Evolutionary conservation across 2,113 vertebrate species (phyloP).

Genomic region (Scalopus aquaticus): DNA sequence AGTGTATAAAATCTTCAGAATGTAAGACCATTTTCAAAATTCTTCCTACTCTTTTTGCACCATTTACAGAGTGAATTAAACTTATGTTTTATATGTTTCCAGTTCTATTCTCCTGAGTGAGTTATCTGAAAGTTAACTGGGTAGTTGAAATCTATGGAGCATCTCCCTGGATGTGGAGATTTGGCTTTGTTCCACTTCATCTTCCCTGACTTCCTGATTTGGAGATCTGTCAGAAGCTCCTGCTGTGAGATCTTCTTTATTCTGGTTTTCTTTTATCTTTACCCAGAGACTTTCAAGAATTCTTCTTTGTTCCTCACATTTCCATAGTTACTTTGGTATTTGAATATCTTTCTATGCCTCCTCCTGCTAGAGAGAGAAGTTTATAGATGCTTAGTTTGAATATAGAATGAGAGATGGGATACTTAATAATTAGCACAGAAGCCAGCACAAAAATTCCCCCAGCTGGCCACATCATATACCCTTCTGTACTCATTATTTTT

Average conservation of each 20-base stretch:
- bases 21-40: slow-evolving; percentile 58
- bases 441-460: slow-evolving; percentile 59
- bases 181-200: slow-evolving; percentile 63
- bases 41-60: slow-evolving; percentile 57
- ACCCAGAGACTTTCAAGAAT: slow-evolving; percentile 73
- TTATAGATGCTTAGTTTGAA: slow-evolving; percentile 69
- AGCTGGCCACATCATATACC: slow-evolving; percentile 38
- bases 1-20: slow-evolving; percentile 57
- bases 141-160: slow-evolving; percentile 65
- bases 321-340: slow-evolving; percentile 73
- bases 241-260: slow-evolving; percentile 72
- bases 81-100: slow-evolving; percentile 59
- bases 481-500: slow-evolving; percentile 74
- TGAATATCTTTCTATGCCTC: slow-evolving; percentile 63
- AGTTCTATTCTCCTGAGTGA: slow-evolving; percentile 66
- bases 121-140: slow-evolving; percentile 71
- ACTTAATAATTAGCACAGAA: slow-evolving; percentile 70
- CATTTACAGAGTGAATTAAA: slow-evolving; percentile 71
- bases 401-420: slow-evolving; percentile 70
- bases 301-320: slow-evolving; percentile 74
- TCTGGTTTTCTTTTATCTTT: slow-evolving; percentile 77
- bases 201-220: slow-evolving; percentile 73
- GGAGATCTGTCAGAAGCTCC: slow-evolving; percentile 70
- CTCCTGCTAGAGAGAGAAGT: slow-evolving; percentile 51
- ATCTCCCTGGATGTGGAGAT: slow-evolving; percentile 62